Evolutionary conservation across 2,888 invertebrate species (phyloP).

Genomic region (Diogma glabrata): DNA sequence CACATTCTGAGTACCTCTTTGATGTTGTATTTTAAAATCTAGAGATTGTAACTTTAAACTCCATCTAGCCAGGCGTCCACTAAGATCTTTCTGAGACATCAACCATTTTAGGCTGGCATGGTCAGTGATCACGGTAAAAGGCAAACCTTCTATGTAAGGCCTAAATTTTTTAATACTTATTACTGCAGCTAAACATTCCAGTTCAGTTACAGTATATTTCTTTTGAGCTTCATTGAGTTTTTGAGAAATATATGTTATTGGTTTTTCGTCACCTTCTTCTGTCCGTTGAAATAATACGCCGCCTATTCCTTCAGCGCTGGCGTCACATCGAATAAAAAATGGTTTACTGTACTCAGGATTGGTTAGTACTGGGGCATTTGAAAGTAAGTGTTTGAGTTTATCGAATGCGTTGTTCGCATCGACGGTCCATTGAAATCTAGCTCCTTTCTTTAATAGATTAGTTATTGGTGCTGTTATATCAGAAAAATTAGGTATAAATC

Average conservation of each 20-base stretch:
- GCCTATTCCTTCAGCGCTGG: not conserved
- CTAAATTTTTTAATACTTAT: not conserved
- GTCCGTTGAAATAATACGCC: not conserved
- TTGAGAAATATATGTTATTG: not conserved
- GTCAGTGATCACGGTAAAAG: not conserved
- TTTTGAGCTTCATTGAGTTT: not conserved
- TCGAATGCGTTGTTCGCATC: not conserved
- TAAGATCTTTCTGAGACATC: no score
- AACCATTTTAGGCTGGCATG: no score
- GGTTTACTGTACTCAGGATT: not conserved
- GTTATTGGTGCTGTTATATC: not conserved
- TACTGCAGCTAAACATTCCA: not conserved
- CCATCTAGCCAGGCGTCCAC: no score
- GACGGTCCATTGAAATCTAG: not conserved
- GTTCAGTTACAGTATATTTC: not conserved
- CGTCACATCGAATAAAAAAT: not conserved
- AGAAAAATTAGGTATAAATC: constrained; percentile 1
- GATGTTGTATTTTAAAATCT: no score
- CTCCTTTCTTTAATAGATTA: not conserved
- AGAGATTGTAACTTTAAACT: no score
- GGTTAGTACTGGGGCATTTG: not conserved
- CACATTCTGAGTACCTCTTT: no score
- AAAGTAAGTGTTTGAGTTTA: not conserved
- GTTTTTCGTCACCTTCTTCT: not conserved
- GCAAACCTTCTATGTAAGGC: not conserved